Conservation (phyloP, 1,140 invertebrate genomes). For the Palaemon carinicauda region DNA sequence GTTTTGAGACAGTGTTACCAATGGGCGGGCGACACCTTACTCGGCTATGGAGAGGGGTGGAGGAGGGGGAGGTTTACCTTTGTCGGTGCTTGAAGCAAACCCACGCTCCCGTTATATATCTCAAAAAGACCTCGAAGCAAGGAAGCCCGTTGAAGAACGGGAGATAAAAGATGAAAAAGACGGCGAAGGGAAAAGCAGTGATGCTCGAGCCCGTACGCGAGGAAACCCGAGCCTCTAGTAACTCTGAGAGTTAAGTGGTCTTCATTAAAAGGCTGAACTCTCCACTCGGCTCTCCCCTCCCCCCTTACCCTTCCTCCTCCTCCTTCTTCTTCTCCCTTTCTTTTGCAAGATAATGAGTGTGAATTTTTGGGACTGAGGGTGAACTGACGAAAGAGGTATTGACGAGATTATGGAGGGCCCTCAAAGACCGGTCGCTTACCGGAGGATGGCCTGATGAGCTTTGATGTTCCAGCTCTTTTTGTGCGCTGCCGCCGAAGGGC, state of each 20-base stretch:
- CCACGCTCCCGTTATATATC: too few relatives aligned
- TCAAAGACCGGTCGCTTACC: neutral
- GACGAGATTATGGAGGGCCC: conserved; percentile 17
- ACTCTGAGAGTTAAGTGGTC: too few relatives aligned
- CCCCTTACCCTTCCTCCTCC: neutral
- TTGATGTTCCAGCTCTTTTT: neutral
- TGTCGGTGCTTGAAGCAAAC: too few relatives aligned
- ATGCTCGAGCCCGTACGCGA: too few relatives aligned
- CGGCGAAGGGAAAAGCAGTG: too few relatives aligned
- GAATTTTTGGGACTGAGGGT: conserved; percentile 3
- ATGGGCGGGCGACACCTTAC: too few relatives aligned
- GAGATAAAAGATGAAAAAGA: neutral
- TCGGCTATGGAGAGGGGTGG: too few relatives aligned
- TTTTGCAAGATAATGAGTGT: conserved; percentile 27
- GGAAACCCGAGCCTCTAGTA: too few relatives aligned
- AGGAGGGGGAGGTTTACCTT: too few relatives aligned
- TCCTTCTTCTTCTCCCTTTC: neutral
- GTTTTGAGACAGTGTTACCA: too few relatives aligned
- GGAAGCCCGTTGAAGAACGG: neutral
- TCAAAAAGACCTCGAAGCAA: neutral
- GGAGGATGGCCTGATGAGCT: conserved; percentile 19
- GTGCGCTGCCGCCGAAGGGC: neutral
- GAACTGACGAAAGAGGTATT: conserved; percentile 21
- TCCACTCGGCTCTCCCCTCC: too few relatives aligned
- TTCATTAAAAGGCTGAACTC: neutral